Conservation (phyloP, 2,113 vertebrate species). For the Corythornis vintsioides region DNA sequence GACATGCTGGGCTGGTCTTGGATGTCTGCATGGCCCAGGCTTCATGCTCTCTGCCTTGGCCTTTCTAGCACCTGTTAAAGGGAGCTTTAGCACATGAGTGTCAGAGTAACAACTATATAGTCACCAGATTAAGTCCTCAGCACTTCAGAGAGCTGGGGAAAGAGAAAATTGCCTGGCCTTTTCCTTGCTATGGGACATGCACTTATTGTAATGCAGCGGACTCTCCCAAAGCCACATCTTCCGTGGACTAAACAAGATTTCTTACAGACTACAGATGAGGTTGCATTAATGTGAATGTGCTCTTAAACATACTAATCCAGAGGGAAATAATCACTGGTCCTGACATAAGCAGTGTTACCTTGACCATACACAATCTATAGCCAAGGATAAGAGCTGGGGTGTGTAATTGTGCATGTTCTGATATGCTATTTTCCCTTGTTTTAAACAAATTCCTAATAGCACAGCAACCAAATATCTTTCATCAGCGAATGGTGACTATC, state of each 20-base stretch:
- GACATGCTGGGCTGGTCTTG: background rate
- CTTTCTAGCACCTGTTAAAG: background rate
- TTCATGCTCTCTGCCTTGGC: background rate
- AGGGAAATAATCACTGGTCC: conserved; percentile 8
- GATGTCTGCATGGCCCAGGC: background rate
- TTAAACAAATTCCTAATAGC: background rate
- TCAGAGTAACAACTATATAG: background rate
- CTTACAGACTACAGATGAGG: background rate
- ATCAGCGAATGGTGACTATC: background rate
- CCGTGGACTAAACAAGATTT: background rate
- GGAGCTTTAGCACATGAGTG: background rate
- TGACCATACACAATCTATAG: rapidly evolving
- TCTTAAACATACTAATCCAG: background rate
- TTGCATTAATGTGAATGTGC: background rate
- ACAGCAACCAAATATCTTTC: background rate
- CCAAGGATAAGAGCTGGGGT: background rate
- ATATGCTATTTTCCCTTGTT: background rate
- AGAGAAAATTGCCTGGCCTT: background rate
- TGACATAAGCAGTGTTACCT: background rate
- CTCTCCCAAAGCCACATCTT: background rate
- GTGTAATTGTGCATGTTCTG: background rate
- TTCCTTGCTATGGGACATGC: background rate
- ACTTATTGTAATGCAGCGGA: background rate
- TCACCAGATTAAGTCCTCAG: background rate
- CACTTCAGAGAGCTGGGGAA: background rate